Base-by-base conservation (phyloP, 2,113 vertebrate species). In the Bambusicola thoracicus region DNA sequence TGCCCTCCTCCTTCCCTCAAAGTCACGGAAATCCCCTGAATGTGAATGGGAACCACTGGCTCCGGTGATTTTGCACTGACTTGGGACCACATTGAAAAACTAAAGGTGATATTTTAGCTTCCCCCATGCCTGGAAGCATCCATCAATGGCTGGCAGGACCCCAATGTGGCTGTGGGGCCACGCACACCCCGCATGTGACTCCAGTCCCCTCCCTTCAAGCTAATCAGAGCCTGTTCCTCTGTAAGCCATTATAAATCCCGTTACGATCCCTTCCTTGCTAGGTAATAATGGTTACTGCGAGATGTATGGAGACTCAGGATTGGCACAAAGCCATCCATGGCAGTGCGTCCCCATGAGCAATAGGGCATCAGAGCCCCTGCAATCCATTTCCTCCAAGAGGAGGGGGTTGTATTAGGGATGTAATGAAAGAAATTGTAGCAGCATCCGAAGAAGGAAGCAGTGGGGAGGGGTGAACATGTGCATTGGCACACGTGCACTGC, bases 31-130 rank as follows among this genome's bases (percentile, higher is more conserved):
- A 40, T 18, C 7, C 61, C 32, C n/a, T 75, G 18, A 38, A 67
- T 25, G 22, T 29, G 43, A 27, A 48, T 3, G 34, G 20, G 20
- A 2, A 1, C 27, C 10, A 0, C 49, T 58, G 36, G 38, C 8
- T 49, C 53, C 0, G 1, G 44, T 5, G 6, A 10, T 25, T 67
- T 73, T 40, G 10, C 51, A 13, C n/a, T 8, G 55, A 55, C 32
- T 67, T n/a, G 46, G 53, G 51, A 61, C 53, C 46, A 72, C 32
- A 53, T 40, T 59, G 51, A 44, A 59, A 80, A 40, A 55, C n/a
- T 20, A 10, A 67, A 59, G 65, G 20, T 67, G 38, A 59, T 2
- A 4, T 30, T 46, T n/a, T 27, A 5, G 7, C 43, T 38, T 79
- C 58, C 43, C 73, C 27, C 5, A 2, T 4, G 21, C 36, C 73